Evolutionary conservation across 2,888 invertebrate genomes (phyloP), one percentile per base, ranked within the genome.

Genomic region (Drosophila paramelanica): DNA sequence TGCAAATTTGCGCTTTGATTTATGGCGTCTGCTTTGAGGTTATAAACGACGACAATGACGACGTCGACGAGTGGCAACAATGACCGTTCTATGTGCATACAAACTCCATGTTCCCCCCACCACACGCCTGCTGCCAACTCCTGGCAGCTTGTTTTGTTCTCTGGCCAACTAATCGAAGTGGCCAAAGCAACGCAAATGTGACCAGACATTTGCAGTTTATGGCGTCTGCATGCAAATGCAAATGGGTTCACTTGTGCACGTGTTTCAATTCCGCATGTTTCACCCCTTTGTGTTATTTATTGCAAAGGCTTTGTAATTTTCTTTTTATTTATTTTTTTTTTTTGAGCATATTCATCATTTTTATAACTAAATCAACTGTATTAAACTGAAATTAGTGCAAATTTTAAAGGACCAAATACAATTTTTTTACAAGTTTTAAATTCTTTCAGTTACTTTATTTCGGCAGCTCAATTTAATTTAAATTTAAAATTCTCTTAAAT

Each of bases 21-120:
- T 89, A 89, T 88, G 89, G 76, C 79, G 89, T 89, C 90, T 89
- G 83, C 87, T 86, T 77, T 83, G 82, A 72, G 82, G 81, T 73
- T 85, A 83, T 64, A 59, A 67, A 55, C 68, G 67, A 60, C 66
- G 71, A 66, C 58, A 47, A 42, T 23, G 53, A 33, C 31, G 38
- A 47, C 83, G 64, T 47, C 83, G 62, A 50, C 45, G 62, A 77
- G 57, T 72, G 73, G 74, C 69, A 81, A 70, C 81, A 84, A 87
- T 87, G 88, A 70, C 67, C 86, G 67, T 69, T 49, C 61, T 46
- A 47, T 36, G 11, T 5, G 33, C 51, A 23, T 7, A 20, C 47
- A 43, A 39, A 36, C 41, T 20, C 50, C 36, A 36, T 41, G 11
- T 23, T 17, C n/a, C 27, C 13, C 36, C 36, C 36, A 2, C 36